These are phyloP conservation scores for Ochropacha duplaris DNA, from an alignment of 2,888 invertebrate genomes.

Conservation along the genomic window DNA sequence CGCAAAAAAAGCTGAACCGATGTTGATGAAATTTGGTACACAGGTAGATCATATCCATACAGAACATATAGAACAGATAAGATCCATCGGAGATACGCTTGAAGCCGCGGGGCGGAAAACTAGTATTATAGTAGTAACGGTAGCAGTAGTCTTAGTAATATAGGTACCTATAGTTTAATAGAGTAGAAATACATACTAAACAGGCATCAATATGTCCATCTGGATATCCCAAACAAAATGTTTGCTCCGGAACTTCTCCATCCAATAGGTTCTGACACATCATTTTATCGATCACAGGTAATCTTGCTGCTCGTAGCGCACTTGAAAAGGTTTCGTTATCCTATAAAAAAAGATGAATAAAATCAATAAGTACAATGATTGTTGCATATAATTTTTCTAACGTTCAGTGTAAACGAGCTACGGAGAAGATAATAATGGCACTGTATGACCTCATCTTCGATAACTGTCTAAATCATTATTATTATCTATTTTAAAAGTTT, in stretches of 20 bases:
- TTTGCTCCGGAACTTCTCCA: slow-evolving; percentile 11
- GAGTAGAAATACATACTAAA: slow-evolving; percentile 3
- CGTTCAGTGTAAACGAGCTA: neutral
- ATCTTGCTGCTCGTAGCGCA: slow-evolving; percentile 20
- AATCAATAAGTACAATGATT: neutral
- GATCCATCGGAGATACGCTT: too few relatives aligned
- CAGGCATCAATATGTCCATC: slow-evolving; percentile 11
- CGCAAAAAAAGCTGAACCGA: too few relatives aligned
- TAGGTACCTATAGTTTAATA: neutral
- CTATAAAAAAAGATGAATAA: neutral
- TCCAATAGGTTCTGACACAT: neutral
- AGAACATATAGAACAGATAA: too few relatives aligned
- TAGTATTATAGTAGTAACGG: too few relatives aligned
- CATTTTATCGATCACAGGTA: slow-evolving; percentile 16
- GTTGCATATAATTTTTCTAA: neutral
- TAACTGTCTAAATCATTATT: neutral
- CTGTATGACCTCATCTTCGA: neutral
- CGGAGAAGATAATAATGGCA: neutral
- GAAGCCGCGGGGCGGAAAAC: too few relatives aligned
- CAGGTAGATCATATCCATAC: too few relatives aligned
- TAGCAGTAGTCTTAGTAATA: too few relatives aligned
- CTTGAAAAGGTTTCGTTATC: slow-evolving; percentile 21
- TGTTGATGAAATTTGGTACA: too few relatives aligned
- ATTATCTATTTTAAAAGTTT: neutral
- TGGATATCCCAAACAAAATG: slow-evolving; percentile 14